phyloP scores from a whole-genome alignment of 2,113 vertebrate species.

The Synodontis membranacea region DNA sequence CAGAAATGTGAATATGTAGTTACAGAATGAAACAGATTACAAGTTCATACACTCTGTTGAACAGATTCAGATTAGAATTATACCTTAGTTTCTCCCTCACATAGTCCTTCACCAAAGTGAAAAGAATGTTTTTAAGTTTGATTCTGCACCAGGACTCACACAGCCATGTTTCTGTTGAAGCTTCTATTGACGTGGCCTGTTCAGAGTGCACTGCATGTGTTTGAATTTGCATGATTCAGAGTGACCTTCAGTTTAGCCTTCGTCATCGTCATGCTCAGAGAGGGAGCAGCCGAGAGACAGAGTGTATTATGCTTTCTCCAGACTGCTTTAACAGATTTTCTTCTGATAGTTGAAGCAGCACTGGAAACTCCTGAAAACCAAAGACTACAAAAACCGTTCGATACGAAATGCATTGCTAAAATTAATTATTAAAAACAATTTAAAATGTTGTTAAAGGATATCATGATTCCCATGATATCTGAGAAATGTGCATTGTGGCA shows the following conservation, averaged over 20 bases:
- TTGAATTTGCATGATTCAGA: conserved; percentile 39
- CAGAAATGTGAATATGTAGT: background rate
- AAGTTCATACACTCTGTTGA: background rate
- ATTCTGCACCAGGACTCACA: background rate
- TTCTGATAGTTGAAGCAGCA: background rate
- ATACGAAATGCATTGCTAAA: background rate
- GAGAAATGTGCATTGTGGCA: background rate
- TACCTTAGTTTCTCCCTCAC: background rate
- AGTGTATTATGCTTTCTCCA: background rate
- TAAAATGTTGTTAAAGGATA: background rate
- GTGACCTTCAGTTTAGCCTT: conserved; percentile 6
- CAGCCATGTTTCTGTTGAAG: conserved; percentile 1
- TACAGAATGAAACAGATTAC: background rate
- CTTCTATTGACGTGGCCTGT: background rate
- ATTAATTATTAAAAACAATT: background rate
- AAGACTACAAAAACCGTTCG: background rate
- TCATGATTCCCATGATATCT: background rate
- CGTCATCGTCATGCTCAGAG: background rate
- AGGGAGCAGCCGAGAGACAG: background rate
- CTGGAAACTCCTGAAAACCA: background rate
- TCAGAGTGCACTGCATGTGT: conserved; percentile 25
- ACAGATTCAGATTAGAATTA: background rate
- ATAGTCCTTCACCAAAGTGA: background rate
- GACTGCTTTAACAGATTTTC: background rate
- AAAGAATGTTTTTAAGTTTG: background rate